phyloP scores from a whole-genome alignment of 2,797 vertebrate species.

The Pyrocephalus nanus region DNA sequence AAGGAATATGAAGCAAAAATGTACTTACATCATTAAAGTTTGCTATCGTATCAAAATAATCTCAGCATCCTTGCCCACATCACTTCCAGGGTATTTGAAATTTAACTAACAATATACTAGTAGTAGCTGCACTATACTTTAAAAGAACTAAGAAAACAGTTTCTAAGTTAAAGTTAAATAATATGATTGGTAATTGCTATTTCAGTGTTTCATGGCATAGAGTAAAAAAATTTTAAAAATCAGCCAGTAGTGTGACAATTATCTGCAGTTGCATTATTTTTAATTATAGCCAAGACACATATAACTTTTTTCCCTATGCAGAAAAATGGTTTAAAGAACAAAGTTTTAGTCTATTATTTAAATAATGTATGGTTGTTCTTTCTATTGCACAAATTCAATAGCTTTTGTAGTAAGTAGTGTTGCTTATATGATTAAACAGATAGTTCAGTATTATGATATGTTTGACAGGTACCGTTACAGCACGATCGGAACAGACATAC shows the following conservation, averaged over 20 bases:
- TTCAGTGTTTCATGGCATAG: not conserved
- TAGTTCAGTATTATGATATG: conserved; percentile 8
- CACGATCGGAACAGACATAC: conserved; percentile 24
- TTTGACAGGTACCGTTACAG: conserved; percentile 41
- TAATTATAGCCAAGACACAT: not conserved
- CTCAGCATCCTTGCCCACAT: conserved; percentile 22
- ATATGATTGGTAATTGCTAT: not conserved
- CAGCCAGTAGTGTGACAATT: not conserved
- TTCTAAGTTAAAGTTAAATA: conserved; percentile 19
- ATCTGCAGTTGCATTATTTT: conserved; percentile 3
- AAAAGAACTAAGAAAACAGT: conserved; percentile 17
- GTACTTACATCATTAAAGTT: not conserved
- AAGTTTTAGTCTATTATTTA: conserved; percentile 31
- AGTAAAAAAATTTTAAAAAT: not conserved
- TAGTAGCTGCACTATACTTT: not conserved
- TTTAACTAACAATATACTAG: conserved; percentile 10
- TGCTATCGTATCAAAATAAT: not conserved
- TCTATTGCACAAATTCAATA: conserved; percentile 21
- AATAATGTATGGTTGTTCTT: not conserved
- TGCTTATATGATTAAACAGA: conserved; percentile 41
- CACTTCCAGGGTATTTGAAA: conserved; percentile 7
- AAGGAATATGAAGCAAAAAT: not conserved
- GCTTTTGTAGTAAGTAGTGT: conserved; percentile 1
- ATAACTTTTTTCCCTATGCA: not conserved
- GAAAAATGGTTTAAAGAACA: not conserved